Conservation (phyloP, 2,888 invertebrate genomes). For the Doris montereyensis region DNA sequence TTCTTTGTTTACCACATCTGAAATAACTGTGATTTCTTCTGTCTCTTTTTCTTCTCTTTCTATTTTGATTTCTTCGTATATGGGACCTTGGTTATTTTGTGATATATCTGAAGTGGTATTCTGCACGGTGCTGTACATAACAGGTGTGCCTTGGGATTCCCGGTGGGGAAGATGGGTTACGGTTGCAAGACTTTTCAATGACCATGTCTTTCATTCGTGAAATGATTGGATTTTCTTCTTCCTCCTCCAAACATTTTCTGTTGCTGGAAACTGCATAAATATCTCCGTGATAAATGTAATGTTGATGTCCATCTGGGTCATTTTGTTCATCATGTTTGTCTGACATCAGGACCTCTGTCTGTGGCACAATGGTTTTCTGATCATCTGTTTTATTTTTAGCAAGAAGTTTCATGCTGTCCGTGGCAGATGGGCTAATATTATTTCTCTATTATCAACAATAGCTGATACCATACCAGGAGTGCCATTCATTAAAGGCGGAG, state of each 20-base stretch:
- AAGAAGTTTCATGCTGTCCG: constrained; percentile 51
- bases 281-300: constrained; percentile 43
- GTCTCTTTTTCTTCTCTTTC: constrained; percentile 11
- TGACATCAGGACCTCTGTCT: background rate
- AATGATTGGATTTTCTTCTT: constrained; percentile 45
- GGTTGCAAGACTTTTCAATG: constrained; percentile 38
- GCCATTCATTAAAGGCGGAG: background rate
- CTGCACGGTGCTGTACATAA: background rate
- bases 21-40: constrained; percentile 30
- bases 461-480: background rate
- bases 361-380: constrained; percentile 43
- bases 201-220: constrained; percentile 48
- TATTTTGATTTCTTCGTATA: constrained; percentile 9
- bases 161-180: background rate
- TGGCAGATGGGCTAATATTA: constrained; percentile 38
- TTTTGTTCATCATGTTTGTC: background rate
- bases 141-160: background rate
- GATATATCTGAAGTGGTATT: background rate
- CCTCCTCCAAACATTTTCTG: background rate
- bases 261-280: constrained; percentile 40
- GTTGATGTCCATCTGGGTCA: background rate
- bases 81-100: background rate
- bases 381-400: constrained; percentile 50
- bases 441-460: too few relatives aligned
- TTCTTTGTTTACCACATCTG: constrained; percentile 1